Evolutionary conservation across 2,888 invertebrate genomes (phyloP).

Genomic region (Argyra leucocephala): DNA sequence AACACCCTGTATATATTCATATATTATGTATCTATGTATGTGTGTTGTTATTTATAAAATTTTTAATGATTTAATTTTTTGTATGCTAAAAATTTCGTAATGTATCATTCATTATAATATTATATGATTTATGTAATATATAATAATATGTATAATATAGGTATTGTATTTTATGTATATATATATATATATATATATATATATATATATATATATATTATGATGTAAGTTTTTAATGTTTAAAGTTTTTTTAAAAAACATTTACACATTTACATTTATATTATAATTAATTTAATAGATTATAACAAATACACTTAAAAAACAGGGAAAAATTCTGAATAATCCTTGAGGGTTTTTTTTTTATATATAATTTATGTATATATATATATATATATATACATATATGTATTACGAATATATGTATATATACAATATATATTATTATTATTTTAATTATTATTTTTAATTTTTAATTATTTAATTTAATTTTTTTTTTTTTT

Average conservation of each 20-base stretch:
- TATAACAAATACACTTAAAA: conserved; percentile 6
- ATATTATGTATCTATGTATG: no score
- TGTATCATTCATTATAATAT: no score
- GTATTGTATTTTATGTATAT: neutral
- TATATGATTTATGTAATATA: no score
- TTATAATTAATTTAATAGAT: conserved; percentile 6
- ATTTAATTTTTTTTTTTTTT: neutral
- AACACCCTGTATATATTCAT: no score
- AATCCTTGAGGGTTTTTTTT: neutral
- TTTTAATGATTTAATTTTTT: no score
- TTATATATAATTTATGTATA: conserved; percentile 12
- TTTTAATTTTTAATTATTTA: conserved; percentile 14
- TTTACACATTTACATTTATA: neutral
- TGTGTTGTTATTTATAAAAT: no score
- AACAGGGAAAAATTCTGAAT: conserved; percentile 6
- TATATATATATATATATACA: neutral
- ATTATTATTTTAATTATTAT: neutral
- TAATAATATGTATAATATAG: no score
- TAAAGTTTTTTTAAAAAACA: conserved; percentile 3
- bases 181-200: neutral
- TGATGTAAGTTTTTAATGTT: neutral
- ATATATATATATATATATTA: neutral
- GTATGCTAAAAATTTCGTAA: no score
- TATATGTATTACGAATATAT: neutral
- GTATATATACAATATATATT: neutral